These are phyloP conservation scores for Mactra quadrangularis DNA, from an alignment of 1,140 invertebrate species.

Conservation along the genomic window DNA sequence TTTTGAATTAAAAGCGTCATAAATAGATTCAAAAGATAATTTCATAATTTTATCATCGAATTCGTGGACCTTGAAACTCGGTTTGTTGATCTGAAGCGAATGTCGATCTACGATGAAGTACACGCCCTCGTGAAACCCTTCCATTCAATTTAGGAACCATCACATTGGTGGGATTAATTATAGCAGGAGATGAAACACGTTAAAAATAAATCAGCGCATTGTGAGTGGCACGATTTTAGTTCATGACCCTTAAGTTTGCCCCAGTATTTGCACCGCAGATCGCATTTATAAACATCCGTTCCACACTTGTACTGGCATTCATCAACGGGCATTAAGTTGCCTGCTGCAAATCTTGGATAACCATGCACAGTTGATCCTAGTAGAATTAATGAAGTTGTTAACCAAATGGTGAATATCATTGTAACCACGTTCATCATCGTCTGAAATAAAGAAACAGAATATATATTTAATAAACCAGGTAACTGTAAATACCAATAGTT, in stretches of 20 bases:
- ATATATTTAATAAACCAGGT: too few species aligned
- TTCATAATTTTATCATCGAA: too few species aligned
- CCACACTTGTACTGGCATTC: slow-evolving; percentile 36
- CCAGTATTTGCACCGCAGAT: slow-evolving; percentile 46
- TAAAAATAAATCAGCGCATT: slow-evolving; percentile 35
- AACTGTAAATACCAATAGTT: too few species aligned
- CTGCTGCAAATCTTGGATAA: neutral
- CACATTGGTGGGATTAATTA: neutral
- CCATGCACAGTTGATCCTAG: slow-evolving; percentile 6
- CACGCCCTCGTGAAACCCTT: too few species aligned
- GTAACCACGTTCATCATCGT: neutral
- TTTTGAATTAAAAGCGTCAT: too few species aligned
- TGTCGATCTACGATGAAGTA: too few species aligned
- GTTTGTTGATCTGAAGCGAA: too few species aligned
- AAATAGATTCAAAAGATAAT: too few species aligned
- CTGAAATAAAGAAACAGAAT: slow-evolving; percentile 20
- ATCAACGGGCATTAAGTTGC: slow-evolving; percentile 1
- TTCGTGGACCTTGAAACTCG: too few species aligned
- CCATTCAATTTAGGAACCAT: too few species aligned
- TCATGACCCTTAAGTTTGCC: slow-evolving; percentile 8
- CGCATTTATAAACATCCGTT: slow-evolving; percentile 32
- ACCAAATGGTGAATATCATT: neutral
- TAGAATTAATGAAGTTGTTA: slow-evolving; percentile 4
- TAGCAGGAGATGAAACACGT: slow-evolving; percentile 45
- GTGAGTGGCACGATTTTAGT: slow-evolving; percentile 35